Evolutionary conservation across 2,113 vertebrate genomes (phyloP), one percentile per base, ranked within the genome.

Genomic region (Sprattus sprattus): DNA sequence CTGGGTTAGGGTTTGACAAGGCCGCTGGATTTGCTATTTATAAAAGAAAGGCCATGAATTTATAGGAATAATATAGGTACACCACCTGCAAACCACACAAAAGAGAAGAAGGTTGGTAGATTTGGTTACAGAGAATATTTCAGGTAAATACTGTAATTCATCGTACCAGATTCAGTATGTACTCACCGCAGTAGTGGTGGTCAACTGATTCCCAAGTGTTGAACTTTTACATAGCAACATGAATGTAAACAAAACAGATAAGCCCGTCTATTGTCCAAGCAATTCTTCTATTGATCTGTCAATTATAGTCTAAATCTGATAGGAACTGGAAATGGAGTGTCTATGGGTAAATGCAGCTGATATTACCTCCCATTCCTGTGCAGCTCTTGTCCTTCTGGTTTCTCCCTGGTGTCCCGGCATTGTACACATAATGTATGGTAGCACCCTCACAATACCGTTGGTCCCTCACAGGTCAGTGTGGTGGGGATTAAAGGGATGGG

Each of bases 311-410:
- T 49, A 25, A n/a, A n/a, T 64, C 22, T 64, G 22, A 25, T 11
- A 49, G 2, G 11, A 49, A 64, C 3, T 22, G 4, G 28, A 78
- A 78, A 28, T 7, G 64, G 1, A 39, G 39, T 39, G n/a, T 67
- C n/a, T 13, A 25, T 64, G 57, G 64, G 25, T 0, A 71, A 71
- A 71, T 71, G 25, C n/a, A 28, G 47, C 47, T 28, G 64, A 67
- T 25, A 25, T 75, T 28, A 75, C 57, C 57, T 64, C 57, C 57
- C 57, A 64, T 64, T 64, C 71, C 15, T 78, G 71, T 78, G 71
- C 71, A 16, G 71, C 71, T 78, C 71, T 78, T 15, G 25, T 15
- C 71, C 71, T 78, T 28, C 71, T 32, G 32, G 2, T 4, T 78
- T 78, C 11, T 4, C 39, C 71, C 32, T 78, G 28, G 9, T 78